phyloP scores from a whole-genome alignment of 2,888 invertebrate genomes.

The Polia nebulosa region DNA sequence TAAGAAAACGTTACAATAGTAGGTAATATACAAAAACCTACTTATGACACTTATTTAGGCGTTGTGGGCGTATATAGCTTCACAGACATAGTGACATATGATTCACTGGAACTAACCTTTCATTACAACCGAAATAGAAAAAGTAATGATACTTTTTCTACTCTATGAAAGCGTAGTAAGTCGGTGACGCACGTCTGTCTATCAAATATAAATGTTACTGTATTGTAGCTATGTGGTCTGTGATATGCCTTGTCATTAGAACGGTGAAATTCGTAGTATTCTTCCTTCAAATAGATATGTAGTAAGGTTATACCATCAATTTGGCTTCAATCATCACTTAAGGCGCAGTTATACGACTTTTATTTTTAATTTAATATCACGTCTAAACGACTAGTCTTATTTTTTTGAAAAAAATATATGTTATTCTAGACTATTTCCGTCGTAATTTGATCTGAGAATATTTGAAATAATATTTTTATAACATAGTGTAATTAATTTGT shows the following conservation, averaged over 20 bases:
- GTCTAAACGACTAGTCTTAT: no score
- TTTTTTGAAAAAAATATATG: no score
- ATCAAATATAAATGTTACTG: slow-evolving; percentile 25
- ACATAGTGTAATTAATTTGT: no score
- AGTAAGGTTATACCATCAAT: not conserved
- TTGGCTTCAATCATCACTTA: not conserved
- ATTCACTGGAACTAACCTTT: slow-evolving; percentile 48
- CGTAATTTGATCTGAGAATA: no score
- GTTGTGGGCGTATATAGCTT: slow-evolving; percentile 18
- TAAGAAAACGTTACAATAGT: not conserved
- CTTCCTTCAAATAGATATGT: not conserved
- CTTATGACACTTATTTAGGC: slow-evolving; percentile 7
- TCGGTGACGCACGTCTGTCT: slow-evolving; percentile 47
- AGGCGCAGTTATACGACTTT: not conserved
- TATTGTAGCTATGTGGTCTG: slow-evolving; percentile 4
- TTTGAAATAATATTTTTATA: no score
- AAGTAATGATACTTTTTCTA: no score
- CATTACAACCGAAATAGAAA: slow-evolving; percentile 44
- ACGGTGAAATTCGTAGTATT: slow-evolving; percentile 13
- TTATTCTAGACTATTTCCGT: no score
- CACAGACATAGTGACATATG: slow-evolving; percentile 23
- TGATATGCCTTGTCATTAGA: slow-evolving; percentile 13
- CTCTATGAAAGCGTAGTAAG: slow-evolving; percentile 26
- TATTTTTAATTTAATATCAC: no score
- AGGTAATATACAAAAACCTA: not conserved